These are phyloP conservation scores for Hydrozoanthus gracilis DNA, from an alignment of 92 coral and sea anemone species.

Conservation along the genomic window DNA sequence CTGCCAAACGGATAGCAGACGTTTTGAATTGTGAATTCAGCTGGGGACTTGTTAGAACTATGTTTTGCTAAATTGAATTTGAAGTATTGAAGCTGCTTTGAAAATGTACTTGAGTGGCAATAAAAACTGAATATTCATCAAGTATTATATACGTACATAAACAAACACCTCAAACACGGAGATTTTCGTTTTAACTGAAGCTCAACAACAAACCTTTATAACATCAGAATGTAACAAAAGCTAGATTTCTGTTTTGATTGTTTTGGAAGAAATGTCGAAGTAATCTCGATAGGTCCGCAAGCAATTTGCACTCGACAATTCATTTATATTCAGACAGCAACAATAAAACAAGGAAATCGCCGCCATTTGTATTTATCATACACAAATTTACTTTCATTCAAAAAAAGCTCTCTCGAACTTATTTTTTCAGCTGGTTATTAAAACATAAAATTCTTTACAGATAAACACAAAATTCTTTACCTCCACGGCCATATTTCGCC, in stretches of 20 bases:
- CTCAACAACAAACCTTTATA: too few relatives aligned
- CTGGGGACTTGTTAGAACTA: too few relatives aligned
- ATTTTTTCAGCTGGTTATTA: constrained; percentile 17
- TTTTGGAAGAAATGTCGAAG: background rate
- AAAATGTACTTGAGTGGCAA: too few relatives aligned
- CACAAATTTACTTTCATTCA: background rate
- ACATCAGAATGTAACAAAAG: too few relatives aligned
- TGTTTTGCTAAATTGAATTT: too few relatives aligned
- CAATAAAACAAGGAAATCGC: constrained; percentile 1
- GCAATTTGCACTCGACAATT: background rate
- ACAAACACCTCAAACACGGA: too few relatives aligned
- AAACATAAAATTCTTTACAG: background rate
- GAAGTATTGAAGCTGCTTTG: too few relatives aligned
- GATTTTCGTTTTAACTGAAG: too few relatives aligned
- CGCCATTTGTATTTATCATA: background rate
- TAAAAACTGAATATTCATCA: too few relatives aligned
- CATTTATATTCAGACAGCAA: constrained; percentile 12
- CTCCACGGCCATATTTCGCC: constrained; percentile 88
- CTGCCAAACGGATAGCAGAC: too few relatives aligned
- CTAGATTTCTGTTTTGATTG: background rate
- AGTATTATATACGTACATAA: background rate
- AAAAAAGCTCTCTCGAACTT: background rate
- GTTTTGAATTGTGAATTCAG: too few relatives aligned
- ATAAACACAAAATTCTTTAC: constrained; percentile 45
- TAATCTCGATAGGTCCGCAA: background rate